Evolutionary conservation across 53 echinoderm and acorn worm genomes (phyloP).

Genomic region (Echinometra lucunter): DNA sequence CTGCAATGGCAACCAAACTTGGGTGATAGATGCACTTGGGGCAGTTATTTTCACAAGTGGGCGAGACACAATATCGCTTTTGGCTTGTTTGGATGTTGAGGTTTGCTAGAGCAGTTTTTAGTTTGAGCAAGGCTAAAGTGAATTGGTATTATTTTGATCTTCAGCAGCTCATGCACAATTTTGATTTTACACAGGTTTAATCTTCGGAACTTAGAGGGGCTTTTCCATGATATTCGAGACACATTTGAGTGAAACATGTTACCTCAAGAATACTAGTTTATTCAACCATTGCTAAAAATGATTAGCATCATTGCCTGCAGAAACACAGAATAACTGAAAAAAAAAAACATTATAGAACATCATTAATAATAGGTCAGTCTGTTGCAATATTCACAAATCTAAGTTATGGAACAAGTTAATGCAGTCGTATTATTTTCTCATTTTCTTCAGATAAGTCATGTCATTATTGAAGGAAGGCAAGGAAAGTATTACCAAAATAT

Average conservation of each 20-base stretch:
- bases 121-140: neutral
- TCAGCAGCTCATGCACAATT: neutral
- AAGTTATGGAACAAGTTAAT: neutral
- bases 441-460: neutral
- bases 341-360: too few species aligned
- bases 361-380: too few species aligned
- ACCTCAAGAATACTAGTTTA: neutral
- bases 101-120: too few species aligned
- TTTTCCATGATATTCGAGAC: neutral
- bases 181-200: neutral
- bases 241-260: neutral
- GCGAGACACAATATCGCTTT: too few species aligned
- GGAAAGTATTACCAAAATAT: neutral
- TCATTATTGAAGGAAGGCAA: neutral
- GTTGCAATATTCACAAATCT: neutral
- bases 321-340: neutral
- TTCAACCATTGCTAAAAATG: neutral
- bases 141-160: neutral
- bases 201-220: neutral
- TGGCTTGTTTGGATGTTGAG: too few species aligned
- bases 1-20: too few species aligned
- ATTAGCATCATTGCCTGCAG: neutral
- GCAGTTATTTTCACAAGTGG: too few species aligned
- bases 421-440: neutral
- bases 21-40: too few species aligned